phyloP scores from a whole-genome alignment of 1,140 invertebrate species.

The Drosophila ogumai region DNA sequence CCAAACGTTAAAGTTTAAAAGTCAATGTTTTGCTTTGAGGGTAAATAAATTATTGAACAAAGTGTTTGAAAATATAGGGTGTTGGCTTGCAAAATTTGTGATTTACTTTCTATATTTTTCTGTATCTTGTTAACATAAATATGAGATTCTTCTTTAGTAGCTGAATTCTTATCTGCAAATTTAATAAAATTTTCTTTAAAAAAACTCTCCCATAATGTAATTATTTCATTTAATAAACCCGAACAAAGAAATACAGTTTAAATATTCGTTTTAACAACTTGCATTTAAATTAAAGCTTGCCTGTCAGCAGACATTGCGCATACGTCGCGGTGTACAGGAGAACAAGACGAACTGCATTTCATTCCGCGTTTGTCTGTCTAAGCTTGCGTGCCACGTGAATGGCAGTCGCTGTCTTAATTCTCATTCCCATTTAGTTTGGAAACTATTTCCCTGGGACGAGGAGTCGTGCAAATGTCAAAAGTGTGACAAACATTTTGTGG shows the following conservation, averaged over 20 bases:
- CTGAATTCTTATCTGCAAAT: background rate
- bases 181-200: background rate
- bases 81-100: background rate
- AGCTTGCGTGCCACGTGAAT: slow-evolving; percentile 62
- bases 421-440: slow-evolving; percentile 34
- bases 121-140: background rate
- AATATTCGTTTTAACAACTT: slow-evolving; percentile 6
- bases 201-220: no score
- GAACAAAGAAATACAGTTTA: background rate
- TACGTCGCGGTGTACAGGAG: slow-evolving; percentile 54
- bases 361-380: slow-evolving; percentile 16
- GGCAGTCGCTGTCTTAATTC: slow-evolving; percentile 41
- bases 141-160: background rate
- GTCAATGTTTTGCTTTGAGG: slow-evolving; percentile 12
- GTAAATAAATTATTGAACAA: slow-evolving; percentile 5
- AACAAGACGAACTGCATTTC: slow-evolving; percentile 55
- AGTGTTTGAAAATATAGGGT: background rate
- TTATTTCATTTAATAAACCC: no score
- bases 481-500: slow-evolving; percentile 59
- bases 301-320: slow-evolving; percentile 42
- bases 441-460: slow-evolving; percentile 20
- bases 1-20: slow-evolving; percentile 13
- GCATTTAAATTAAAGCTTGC: slow-evolving; percentile 2
- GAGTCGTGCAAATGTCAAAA: slow-evolving; percentile 74
- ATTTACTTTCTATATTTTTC: background rate